Conservation (phyloP, 1,140 invertebrate species). For the Trigoniulus corallinus region DNA sequence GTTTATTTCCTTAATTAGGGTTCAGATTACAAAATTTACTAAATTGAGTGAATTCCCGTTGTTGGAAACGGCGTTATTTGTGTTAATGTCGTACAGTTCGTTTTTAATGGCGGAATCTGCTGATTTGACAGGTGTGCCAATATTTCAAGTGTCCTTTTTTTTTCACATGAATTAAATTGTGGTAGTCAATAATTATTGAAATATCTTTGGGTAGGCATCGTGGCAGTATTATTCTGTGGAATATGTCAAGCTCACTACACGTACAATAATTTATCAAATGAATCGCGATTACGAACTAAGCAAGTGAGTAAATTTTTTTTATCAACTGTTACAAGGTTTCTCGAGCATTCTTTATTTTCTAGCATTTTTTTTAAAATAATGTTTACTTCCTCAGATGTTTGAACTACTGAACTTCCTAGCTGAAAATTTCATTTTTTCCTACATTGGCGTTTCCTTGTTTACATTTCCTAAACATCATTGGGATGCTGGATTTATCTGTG, state of each 20-base stretch:
- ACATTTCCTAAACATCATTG: conserved; percentile 92
- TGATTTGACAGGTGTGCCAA: conserved; percentile 65
- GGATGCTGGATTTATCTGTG: conserved; percentile 75
- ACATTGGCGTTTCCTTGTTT: conserved; percentile 97
- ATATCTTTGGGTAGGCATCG: too few species aligned
- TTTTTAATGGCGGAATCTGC: conserved; percentile 91
- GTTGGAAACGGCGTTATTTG: conserved; percentile 89
- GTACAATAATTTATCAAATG: conserved; percentile 83
- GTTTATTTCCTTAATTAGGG: conserved; percentile 6
- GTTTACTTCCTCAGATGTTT: conserved; percentile 52
- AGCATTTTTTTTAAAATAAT: not conserved
- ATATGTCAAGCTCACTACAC: conserved; percentile 99
- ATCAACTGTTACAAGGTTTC: not conserved
- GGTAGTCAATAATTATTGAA: too few species aligned
- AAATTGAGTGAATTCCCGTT: conserved; percentile 82
- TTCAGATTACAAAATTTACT: conserved; percentile 86
- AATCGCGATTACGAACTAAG: conserved; percentile 78
- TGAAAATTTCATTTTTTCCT: conserved; percentile 98
- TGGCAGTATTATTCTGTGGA: conserved; percentile 92
- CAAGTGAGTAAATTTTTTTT: conserved; percentile 21
- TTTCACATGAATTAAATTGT: too few species aligned
- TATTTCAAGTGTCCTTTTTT: too few species aligned
- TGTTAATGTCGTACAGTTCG: conserved; percentile 93
- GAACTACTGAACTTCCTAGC: conserved; percentile 90
- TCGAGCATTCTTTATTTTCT: not conserved